Evolutionary conservation across 2,888 invertebrate genomes (phyloP), one percentile per base, ranked within the genome.

Genomic region (Sarcophaga rosellei): DNA sequence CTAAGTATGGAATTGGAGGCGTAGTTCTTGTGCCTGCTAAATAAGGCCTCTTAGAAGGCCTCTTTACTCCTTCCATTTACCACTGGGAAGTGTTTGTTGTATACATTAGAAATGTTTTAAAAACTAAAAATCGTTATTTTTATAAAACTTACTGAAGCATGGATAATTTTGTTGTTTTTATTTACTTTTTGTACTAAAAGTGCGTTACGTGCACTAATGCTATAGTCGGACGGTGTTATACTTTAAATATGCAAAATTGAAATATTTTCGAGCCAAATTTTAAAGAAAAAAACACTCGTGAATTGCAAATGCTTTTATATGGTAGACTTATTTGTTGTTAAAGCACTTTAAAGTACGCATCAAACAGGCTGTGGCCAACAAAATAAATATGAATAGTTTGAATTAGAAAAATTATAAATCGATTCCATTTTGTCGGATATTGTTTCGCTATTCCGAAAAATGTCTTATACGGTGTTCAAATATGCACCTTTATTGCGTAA

Each of bases 131-230:
- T 11, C 35, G 17, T 35, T 35, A n/a, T 70, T 70, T 25, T 72
- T 35, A 35, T 59, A 62, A 68, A 63, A 65, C 23, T 44, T 47
- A 65, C 2, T 76, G 65, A 82, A 25, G 76, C 81, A 44, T 82
- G 57, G 25, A 53, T 59, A 76, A 63, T 25, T 65, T 82, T 70
- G 8, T n/a, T 23, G 70, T 59, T 61, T 76, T 82, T 47, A 15
- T 63, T 21, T 23, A 12, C 23, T 23, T 15, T 11, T 63, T 61
- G 66, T 79, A 68, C 72, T 76, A 76, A 79, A 82, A 79, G 85
- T 85, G 85, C 85, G 85, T 85, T 82, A 61, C 35, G 45, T 72
- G 45, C 62, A n/a, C 35, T 35, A 35, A 1, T 35, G 35, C 35
- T 2, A 1, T 8, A 35, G 35, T 35, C 35, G 35, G 8, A 35